Percentiles rank a stretch among this genome's conserved stretches.
phyloP scores from a whole-genome alignment of 2,113 vertebrate species.

The Cichladusa arquata region DNA sequence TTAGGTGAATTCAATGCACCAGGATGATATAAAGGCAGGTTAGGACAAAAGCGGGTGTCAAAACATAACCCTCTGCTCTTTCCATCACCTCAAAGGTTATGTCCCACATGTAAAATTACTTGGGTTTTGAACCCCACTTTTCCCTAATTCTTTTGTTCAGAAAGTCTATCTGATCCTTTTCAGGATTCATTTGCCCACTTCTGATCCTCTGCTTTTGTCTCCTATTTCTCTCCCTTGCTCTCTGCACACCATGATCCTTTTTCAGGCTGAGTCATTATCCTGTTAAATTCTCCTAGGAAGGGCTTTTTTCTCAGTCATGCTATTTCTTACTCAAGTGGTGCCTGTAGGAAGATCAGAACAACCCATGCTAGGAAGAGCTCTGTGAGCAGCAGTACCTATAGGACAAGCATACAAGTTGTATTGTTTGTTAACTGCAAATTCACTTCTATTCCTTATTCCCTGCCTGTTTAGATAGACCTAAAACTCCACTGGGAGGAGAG shows the following conservation, averaged over 20 bases:
- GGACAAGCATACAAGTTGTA: background rate
- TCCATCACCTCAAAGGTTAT: background rate
- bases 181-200: background rate
- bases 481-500: background rate
- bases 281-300: background rate
- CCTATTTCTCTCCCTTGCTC: background rate
- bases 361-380: background rate
- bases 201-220: background rate
- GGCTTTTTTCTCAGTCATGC: background rate
- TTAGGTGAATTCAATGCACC: background rate
- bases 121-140: background rate
- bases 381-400: background rate
- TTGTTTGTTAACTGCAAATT: background rate
- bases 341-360: background rate
- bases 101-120: background rate
- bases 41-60: background rate
- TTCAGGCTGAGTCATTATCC: background rate
- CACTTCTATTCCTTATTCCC: background rate
- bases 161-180: background rate
- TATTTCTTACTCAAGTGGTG: background rate
- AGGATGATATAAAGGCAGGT: background rate
- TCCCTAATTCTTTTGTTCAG: background rate
- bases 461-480: background rate
- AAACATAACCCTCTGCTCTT: background rate
- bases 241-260: background rate